Conservation (phyloP, 2,888 invertebrate species). For the Nudaria mundana region DNA sequence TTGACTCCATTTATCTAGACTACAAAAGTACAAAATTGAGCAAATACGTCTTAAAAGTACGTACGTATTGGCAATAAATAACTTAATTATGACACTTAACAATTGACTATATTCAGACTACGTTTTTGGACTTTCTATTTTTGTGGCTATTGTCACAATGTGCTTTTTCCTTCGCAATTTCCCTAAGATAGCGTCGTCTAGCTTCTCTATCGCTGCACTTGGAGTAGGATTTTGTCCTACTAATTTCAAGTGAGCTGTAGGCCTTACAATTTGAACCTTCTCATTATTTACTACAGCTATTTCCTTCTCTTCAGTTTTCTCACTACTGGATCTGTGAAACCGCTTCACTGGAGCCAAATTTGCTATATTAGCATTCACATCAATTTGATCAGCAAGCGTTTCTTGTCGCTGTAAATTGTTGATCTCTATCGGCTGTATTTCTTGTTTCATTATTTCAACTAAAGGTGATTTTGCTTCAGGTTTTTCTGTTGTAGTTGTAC, state of each 20-base stretch:
- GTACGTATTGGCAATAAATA: slow-evolving; percentile 37
- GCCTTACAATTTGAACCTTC: slow-evolving; percentile 65
- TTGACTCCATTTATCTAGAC: slow-evolving; percentile 68
- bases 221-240: slow-evolving; percentile 58
- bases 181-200: slow-evolving; percentile 69
- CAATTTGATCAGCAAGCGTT: slow-evolving; percentile 56
- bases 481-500: slow-evolving; percentile 28
- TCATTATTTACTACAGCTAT: slow-evolving; percentile 62
- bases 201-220: slow-evolving; percentile 54
- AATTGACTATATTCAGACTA: slow-evolving; percentile 58
- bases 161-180: slow-evolving; percentile 53
- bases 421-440: slow-evolving; percentile 49
- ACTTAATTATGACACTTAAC: slow-evolving; percentile 59
- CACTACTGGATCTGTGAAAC: slow-evolving; percentile 69
- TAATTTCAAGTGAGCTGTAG: slow-evolving; percentile 51
- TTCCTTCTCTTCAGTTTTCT: slow-evolving; percentile 51
- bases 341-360: slow-evolving; percentile 52
- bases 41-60: slow-evolving; percentile 51
- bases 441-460: slow-evolving; percentile 55
- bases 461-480: slow-evolving; percentile 37
- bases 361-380: slow-evolving; percentile 45
- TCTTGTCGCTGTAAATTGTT: slow-evolving; percentile 46
- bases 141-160: slow-evolving; percentile 44
- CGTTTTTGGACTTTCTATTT: slow-evolving; percentile 39
- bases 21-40: slow-evolving; percentile 63